phyloP scores from a whole-genome alignment of 1,140 invertebrate genomes.

The Trichonephila inaurata region DNA sequence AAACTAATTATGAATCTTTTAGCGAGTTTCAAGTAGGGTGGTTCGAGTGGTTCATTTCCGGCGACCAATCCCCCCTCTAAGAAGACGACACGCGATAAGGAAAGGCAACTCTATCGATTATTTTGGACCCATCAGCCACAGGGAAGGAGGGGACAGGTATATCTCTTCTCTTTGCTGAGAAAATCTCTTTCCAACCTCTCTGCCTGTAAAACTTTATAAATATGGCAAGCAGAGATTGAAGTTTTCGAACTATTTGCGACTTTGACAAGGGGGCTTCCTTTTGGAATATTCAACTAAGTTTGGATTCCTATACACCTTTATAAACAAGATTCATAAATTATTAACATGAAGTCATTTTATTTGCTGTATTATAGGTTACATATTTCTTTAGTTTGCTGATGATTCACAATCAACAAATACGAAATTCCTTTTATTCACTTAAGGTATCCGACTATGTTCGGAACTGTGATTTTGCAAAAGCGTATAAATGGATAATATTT shows the following conservation, averaged over 20 bases:
- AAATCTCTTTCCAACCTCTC: not conserved
- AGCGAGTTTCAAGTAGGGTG: slow-evolving; percentile 33
- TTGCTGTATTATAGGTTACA: no score
- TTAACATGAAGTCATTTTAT: no score
- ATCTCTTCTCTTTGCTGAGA: not conserved
- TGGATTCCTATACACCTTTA: not conserved
- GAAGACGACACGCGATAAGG: not conserved
- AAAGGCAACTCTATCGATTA: slow-evolving; percentile 14
- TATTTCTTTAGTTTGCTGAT: no score
- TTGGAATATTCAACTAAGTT: not conserved
- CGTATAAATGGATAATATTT: no score
- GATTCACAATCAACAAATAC: no score
- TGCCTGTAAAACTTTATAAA: not conserved
- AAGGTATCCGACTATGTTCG: no score
- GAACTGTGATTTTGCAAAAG: no score
- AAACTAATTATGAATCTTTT: slow-evolving; percentile 42
- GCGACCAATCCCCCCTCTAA: not conserved
- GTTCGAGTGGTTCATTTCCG: slow-evolving; percentile 37
- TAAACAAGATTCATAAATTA: no score
- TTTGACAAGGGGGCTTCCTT: not conserved
- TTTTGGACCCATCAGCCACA: not conserved
- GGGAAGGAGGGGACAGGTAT: not conserved
- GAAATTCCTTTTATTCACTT: no score
- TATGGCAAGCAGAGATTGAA: not conserved
- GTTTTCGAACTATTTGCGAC: not conserved